A percentile compares a stretch with the other conserved stretches of the same genome.
Conservation (phyloP, 2,888 invertebrate genomes). For the Stictocephala bisonia region DNA sequence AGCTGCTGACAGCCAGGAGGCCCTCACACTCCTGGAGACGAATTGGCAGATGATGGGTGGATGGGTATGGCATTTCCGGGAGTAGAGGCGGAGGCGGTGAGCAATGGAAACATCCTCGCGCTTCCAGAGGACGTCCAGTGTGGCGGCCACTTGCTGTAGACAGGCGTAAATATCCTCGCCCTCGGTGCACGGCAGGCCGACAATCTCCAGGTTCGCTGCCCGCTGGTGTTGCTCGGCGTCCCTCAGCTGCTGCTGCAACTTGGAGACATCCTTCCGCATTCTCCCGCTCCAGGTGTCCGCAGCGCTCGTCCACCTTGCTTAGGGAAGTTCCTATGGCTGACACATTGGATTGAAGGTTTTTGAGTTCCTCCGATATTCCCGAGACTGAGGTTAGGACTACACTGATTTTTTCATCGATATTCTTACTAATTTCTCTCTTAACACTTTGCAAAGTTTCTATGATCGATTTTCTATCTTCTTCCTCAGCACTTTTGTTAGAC, state of each 20-base stretch:
- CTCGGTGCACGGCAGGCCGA: background rate
- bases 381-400: background rate
- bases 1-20: no score
- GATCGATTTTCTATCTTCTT: background rate
- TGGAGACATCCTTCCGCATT: background rate
- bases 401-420: background rate
- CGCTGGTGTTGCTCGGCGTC: background rate
- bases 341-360: background rate
- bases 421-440: background rate
- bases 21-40: constrained; percentile 11
- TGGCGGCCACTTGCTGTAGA: background rate
- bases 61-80: background rate
- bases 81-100: constrained; percentile 11
- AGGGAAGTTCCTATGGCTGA: background rate
- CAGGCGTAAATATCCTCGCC: background rate
- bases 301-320: background rate
- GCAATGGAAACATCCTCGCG: constrained; percentile 28
- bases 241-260: constrained; percentile 2
- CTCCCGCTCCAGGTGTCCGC: background rate
- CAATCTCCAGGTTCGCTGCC: constrained; percentile 3
- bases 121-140: background rate
- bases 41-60: constrained; percentile 17
- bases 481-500: no score
- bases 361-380: background rate
- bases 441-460: background rate